phyloP scores from a whole-genome alignment of 1,140 invertebrate genomes.

The Eriocheir sinensis region DNA sequence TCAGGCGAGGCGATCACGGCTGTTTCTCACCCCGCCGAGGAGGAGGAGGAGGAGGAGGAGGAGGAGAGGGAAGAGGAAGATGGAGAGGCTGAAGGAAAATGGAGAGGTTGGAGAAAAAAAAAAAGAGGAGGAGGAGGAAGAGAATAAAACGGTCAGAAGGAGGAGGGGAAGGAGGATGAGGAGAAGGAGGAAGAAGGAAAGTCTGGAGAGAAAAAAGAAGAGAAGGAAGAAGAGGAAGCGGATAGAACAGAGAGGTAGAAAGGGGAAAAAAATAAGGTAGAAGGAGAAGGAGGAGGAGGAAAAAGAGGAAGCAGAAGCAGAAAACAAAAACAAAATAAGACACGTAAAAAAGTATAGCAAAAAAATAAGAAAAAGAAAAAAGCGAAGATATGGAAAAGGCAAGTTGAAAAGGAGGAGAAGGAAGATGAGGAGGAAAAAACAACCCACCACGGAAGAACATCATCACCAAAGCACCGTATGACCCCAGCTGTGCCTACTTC shows the following conservation, averaged over 20 bases:
- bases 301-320: background rate
- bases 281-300: background rate
- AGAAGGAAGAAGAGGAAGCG: background rate
- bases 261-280: background rate
- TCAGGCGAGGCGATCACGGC: conserved; percentile 67
- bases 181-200: too few species aligned
- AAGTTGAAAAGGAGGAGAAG: background rate
- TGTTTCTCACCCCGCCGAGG: conserved; percentile 63
- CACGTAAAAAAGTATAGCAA: too few species aligned
- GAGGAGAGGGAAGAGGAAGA: background rate
- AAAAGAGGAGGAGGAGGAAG: background rate
- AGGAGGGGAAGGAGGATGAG: background rate
- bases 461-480: background rate
- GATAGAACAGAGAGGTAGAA: too few species aligned
- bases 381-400: too few species aligned
- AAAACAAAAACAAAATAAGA: too few species aligned
- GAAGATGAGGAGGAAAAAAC: too few species aligned
- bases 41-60: background rate
- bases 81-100: background rate
- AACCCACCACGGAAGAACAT: background rate
- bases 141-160: background rate
- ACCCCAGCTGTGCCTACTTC: too few species aligned
- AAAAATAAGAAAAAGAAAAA: too few species aligned
- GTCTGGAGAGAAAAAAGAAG: background rate
- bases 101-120: background rate